Evolutionary conservation across 1,140 invertebrate species (phyloP).

Genomic region (Brachionus koreanus): DNA sequence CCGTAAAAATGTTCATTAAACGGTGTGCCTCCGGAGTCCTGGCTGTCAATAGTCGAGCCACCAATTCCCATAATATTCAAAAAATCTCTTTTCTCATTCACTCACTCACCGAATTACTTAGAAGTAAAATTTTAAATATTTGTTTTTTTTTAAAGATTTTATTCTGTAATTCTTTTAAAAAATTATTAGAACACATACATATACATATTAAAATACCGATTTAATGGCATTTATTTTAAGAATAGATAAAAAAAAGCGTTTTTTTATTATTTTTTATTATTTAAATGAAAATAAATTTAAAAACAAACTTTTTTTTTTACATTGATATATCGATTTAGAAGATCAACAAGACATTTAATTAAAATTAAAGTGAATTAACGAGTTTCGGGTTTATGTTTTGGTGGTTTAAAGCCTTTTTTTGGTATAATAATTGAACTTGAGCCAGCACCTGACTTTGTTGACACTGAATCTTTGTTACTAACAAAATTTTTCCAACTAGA

Average conservation of each 20-base stretch:
- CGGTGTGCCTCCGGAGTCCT: not conserved
- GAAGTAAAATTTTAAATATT: not conserved
- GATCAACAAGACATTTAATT: too few relatives aligned
- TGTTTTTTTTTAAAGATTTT: not conserved
- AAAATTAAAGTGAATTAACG: not conserved
- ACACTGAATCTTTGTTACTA: not conserved
- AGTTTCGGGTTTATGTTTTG: slow-evolving; percentile 40
- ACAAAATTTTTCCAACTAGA: slow-evolving; percentile 42
- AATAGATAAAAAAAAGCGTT: not conserved
- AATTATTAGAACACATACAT: too few relatives aligned
- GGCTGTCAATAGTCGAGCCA: slow-evolving; percentile 9
- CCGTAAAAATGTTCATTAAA: slow-evolving; percentile 38
- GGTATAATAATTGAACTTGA: not conserved
- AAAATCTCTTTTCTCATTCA: not conserved
- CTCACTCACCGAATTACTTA: not conserved
- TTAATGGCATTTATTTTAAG: not conserved
- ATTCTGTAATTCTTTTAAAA: too few relatives aligned
- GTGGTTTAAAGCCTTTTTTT: slow-evolving; percentile 32
- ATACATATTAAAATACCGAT: slow-evolving; percentile 28
- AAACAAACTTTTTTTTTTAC: not conserved
- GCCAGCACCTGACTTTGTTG: slow-evolving; percentile 1
- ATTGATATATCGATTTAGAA: not conserved
- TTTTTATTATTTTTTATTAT: not conserved
- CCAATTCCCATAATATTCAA: slow-evolving; percentile 14
- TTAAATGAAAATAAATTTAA: not conserved